These are phyloP conservation scores for Drosophila seclusa DNA, from an alignment of 2,888 invertebrate species.

Conservation along the genomic window DNA sequence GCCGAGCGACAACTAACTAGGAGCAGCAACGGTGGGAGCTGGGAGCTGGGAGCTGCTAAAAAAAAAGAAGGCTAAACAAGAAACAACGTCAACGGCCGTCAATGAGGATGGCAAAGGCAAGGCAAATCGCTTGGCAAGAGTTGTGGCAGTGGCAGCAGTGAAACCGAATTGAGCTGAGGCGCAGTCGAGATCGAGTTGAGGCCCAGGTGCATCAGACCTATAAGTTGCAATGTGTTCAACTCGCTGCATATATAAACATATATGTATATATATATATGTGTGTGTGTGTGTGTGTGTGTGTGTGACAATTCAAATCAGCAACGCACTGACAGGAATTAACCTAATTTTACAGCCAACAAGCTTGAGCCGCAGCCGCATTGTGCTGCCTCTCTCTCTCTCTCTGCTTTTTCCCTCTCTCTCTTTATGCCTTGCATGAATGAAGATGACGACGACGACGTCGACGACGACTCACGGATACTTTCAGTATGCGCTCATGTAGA, in stretches of 20 bases:
- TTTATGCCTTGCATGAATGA: conserved; percentile 57
- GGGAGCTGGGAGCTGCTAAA: not conserved
- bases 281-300: conserved; percentile 33
- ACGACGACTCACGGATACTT: conserved; percentile 56
- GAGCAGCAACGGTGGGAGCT: not conserved
- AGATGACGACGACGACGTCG: conserved; percentile 38
- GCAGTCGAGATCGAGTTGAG: not conserved
- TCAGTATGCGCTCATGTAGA: conserved; percentile 82
- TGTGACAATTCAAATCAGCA: conserved; percentile 79
- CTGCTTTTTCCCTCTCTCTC: not conserved
- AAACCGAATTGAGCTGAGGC: conserved; percentile 19
- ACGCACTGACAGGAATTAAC: conserved; percentile 81
- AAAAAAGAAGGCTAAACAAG: conserved; percentile 5
- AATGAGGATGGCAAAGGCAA: conserved; percentile 59
- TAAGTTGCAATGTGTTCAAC: conserved; percentile 15
- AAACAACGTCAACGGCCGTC: conserved; percentile 65
- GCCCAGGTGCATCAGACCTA: conserved; percentile 51
- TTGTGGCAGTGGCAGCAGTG: conserved; percentile 31
- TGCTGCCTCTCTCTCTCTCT: conserved; percentile 1
- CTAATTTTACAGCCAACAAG: conserved; percentile 79
- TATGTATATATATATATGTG: not conserved
- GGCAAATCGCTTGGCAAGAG: conserved; percentile 63
- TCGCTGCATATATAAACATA: not conserved
- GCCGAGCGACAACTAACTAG: conserved; percentile 27
- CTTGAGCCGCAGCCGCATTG: conserved; percentile 41